Evolutionary conservation across 2,797 vertebrate genomes (phyloP), one percentile per base, ranked within the genome.

Genomic region (Micromesistius poutassou): DNA sequence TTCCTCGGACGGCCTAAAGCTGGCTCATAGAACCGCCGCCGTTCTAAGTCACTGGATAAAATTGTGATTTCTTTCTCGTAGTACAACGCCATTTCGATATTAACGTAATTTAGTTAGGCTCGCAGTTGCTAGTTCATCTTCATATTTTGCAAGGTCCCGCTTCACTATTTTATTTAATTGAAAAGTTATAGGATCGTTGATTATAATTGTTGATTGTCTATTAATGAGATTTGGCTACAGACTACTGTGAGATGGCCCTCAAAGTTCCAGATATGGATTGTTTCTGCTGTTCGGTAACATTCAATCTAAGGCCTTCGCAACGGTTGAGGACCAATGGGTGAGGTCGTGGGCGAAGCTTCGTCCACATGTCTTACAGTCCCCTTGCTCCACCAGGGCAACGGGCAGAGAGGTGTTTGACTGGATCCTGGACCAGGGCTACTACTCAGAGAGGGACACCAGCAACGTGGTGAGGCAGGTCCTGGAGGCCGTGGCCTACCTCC

Each of bases 351-450:
- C n/a, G n/a, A 3, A 42, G 40, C 40, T 38, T 38, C 6, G 36
- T 38, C 36, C 36, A 10, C 9, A 38, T 38, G 7, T 38, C 9
- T 38, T 50, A 50, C 46, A 42, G n/a, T 77, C 28, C 28, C 2
- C 10, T 75, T 22, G 87, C 22, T 13, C 36, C 73, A 80, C 78
- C 89, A 98, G 97, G 80, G 98, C 97, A 83, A 98, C 97, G 10
- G 98, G 98, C 83, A 95, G 98, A 82, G 98, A 98, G 89, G 98
- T 99, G 80, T 99, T 99, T 78, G 98, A 99, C 93, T 99, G 98
- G 98, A 99, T 99, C 92, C 93, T 99, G 92, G 98, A 99, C 89
- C 98, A 99, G 93, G 97, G 97, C 74, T 99, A 98, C 93, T 99
- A 99, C 90, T 99, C 98, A 0, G 98, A 99, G 91, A 94, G 94